Evolutionary conservation across 1,140 invertebrate genomes (phyloP).

Genomic region (Lamellibrachia luymesi): DNA sequence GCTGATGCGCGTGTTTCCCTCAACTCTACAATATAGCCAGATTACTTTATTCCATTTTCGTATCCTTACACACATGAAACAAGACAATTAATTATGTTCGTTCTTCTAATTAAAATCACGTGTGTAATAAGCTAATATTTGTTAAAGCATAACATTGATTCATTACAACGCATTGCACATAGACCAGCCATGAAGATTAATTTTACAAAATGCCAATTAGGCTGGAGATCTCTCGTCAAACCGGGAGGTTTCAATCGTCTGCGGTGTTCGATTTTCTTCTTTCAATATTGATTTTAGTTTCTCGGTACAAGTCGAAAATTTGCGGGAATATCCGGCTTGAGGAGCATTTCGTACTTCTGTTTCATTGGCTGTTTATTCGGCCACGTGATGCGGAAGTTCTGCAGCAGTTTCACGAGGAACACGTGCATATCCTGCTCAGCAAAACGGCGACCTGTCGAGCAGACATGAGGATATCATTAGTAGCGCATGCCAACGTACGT

Average conservation of each 20-base stretch:
- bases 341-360: constrained; percentile 47
- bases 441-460: constrained; percentile 51
- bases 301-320: constrained; percentile 33
- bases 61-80: too few relatives aligned
- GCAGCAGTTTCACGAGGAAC: constrained; percentile 56
- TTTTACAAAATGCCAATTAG: constrained; percentile 17
- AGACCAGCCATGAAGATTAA: background rate
- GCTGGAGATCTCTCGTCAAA: constrained; percentile 1
- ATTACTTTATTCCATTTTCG: too few relatives aligned
- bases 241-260: constrained; percentile 15
- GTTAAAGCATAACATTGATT: too few relatives aligned
- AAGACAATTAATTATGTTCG: too few relatives aligned
- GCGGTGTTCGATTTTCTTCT: constrained; percentile 11
- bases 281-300: constrained; percentile 12
- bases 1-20: too few relatives aligned
- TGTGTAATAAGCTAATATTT: too few relatives aligned
- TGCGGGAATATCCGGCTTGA: constrained; percentile 45
- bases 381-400: constrained; percentile 54
- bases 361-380: constrained; percentile 36
- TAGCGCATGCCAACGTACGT: background rate
- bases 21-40: too few relatives aligned
- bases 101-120: too few relatives aligned
- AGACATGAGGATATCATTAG: background rate
- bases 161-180: background rate
- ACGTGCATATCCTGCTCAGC: constrained; percentile 58